These are phyloP conservation scores for Hycleus cichorii DNA, from an alignment of 1,140 invertebrate genomes.

Conservation along the genomic window DNA sequence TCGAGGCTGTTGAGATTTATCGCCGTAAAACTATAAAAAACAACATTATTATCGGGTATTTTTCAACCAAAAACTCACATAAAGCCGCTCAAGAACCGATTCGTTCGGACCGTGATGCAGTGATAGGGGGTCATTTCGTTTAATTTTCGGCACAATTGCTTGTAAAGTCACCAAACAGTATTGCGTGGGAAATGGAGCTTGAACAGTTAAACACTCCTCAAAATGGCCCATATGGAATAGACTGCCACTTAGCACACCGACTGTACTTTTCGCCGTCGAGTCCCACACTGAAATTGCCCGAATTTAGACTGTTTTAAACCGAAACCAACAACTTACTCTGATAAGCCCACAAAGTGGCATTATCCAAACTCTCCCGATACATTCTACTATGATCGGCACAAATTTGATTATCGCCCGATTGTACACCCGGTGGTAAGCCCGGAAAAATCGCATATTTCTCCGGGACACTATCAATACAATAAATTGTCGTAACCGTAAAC, in stretches of 20 bases:
- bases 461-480: not conserved
- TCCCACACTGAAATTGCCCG: slow-evolving; percentile 49
- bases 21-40: slow-evolving; percentile 36
- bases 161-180: slow-evolving; percentile 48
- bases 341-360: slow-evolving; percentile 31
- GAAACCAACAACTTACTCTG: slow-evolving; percentile 26
- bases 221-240: slow-evolving; percentile 55
- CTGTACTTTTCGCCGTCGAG: slow-evolving; percentile 50
- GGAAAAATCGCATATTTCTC: slow-evolving; percentile 23
- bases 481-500: not conserved
- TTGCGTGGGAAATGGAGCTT: slow-evolving; percentile 45
- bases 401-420: slow-evolving; percentile 18
- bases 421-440: slow-evolving; percentile 24
- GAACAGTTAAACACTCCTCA: slow-evolving; percentile 50
- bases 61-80: slow-evolving; percentile 40
- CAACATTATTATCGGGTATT: not conserved
- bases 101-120: slow-evolving; percentile 42
- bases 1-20: slow-evolving; percentile 38
- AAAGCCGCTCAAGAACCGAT: slow-evolving; percentile 46
- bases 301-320: not conserved
- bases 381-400: slow-evolving; percentile 28
- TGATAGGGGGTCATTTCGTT: slow-evolving; percentile 32
- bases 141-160: slow-evolving; percentile 38
- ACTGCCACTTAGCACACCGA: slow-evolving; percentile 49
- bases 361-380: slow-evolving; percentile 29